Evolutionary conservation across 2,113 vertebrate genomes (phyloP).

Genomic region (Potamarius usumacintae): DNA sequence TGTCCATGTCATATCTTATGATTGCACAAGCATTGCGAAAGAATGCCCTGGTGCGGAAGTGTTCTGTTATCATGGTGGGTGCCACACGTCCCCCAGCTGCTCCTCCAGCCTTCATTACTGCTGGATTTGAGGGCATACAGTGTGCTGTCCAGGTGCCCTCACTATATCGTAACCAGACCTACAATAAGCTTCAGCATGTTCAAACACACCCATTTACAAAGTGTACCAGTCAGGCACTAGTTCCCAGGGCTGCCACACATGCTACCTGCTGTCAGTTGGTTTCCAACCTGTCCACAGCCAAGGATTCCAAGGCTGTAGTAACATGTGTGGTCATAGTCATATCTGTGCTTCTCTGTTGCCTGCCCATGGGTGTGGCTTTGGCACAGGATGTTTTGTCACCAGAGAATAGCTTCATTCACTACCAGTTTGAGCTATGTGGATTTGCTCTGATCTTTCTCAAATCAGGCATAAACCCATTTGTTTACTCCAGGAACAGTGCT

Average conservation of each 20-base stretch:
- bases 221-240: slow-evolving; percentile 63
- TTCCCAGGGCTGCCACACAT: slow-evolving; percentile 69
- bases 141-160: slow-evolving; percentile 75
- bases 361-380: slow-evolving; percentile 88
- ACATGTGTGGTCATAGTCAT: slow-evolving; percentile 90
- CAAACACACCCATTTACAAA: slow-evolving; percentile 75
- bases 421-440: slow-evolving; percentile 92
- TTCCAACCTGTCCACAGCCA: slow-evolving; percentile 84
- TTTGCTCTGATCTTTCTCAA: slow-evolving; percentile 94
- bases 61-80: slow-evolving; percentile 77
- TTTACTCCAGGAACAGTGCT: slow-evolving; percentile 92
- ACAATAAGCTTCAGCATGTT: slow-evolving; percentile 79
- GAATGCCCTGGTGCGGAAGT: slow-evolving; percentile 82
- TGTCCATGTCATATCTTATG: slow-evolving; percentile 88
- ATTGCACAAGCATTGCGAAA: slow-evolving; percentile 88
- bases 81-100: slow-evolving; percentile 71
- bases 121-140: slow-evolving; percentile 70
- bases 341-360: slow-evolving; percentile 89
- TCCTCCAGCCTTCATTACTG: slow-evolving; percentile 73
- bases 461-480: slow-evolving; percentile 94
- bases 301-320: slow-evolving; percentile 89
- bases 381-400: slow-evolving; percentile 81
- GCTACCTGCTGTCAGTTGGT: slow-evolving; percentile 81
- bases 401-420: slow-evolving; percentile 80
- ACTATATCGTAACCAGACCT: slow-evolving; percentile 87